These are phyloP conservation scores for Oxystoma pomonae DNA, from an alignment of 2,888 invertebrate species.

Conservation along the genomic window DNA sequence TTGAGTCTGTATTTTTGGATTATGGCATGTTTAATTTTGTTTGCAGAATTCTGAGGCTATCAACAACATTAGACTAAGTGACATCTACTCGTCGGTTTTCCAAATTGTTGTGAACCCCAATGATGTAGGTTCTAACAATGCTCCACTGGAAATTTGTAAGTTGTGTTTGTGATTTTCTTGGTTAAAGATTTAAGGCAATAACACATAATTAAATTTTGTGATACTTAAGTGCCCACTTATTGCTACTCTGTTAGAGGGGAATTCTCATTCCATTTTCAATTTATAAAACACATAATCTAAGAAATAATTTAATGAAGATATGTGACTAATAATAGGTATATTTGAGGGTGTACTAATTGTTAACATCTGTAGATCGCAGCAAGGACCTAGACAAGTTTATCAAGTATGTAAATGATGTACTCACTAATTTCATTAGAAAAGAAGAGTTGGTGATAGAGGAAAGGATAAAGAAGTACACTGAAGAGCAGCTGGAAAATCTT, in stretches of 20 bases:
- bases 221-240: too few species aligned
- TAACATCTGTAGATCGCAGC: slow-evolving; percentile 50
- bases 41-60: slow-evolving; percentile 47
- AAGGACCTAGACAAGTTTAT: slow-evolving; percentile 54
- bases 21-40: too few species aligned
- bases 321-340: too few species aligned
- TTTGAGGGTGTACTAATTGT: too few species aligned
- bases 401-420: slow-evolving; percentile 60
- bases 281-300: neutral
- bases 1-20: too few species aligned
- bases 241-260: too few species aligned
- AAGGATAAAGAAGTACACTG: slow-evolving; percentile 68
- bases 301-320: too few species aligned
- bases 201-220: too few species aligned
- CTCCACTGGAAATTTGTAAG: slow-evolving; percentile 29
- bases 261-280: too few species aligned
- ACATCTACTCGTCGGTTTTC: slow-evolving; percentile 56
- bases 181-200: too few species aligned
- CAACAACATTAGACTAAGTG: slow-evolving; percentile 57
- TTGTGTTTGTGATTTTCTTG: too few species aligned
- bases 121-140: slow-evolving; percentile 20
- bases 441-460: slow-evolving; percentile 71
- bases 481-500: slow-evolving; percentile 65
- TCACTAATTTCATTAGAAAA: slow-evolving; percentile 63
- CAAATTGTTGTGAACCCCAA: slow-evolving; percentile 31